Evolutionary conservation across 2,113 vertebrate species (phyloP).

Genomic region (Furnarius figulus): DNA sequence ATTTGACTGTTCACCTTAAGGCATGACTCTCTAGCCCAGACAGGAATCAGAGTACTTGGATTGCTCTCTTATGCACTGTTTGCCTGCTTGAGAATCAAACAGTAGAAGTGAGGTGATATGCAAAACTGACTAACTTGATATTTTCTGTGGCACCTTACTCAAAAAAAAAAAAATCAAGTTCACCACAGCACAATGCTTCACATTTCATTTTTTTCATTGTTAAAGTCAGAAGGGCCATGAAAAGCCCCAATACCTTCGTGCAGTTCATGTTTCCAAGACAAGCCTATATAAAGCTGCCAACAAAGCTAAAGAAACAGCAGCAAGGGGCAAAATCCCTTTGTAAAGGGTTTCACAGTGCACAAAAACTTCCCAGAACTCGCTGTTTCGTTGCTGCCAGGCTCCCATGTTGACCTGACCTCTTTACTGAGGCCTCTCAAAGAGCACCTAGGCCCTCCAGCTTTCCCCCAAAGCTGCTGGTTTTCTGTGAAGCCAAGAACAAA

Average conservation of each 20-base stretch:
- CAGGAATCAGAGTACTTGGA: neutral
- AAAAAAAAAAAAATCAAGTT: neutral
- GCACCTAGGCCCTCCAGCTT: neutral
- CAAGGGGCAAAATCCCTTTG: neutral
- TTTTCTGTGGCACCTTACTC: neutral
- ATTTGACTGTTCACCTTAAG: neutral
- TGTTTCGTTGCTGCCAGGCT: neutral
- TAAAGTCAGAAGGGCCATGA: neutral
- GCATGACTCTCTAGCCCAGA: neutral
- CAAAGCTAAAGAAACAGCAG: neutral
- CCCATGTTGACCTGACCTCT: neutral
- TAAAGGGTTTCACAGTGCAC: neutral
- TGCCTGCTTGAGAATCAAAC: neutral
- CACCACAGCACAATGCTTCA: neutral
- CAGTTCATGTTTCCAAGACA: neutral
- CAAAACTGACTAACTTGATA: neutral
- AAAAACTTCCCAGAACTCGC: neutral
- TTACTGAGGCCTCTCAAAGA: neutral
- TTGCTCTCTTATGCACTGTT: neutral
- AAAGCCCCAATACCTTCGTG: fast-evolving
- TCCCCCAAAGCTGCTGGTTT: neutral
- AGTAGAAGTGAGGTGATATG: neutral
- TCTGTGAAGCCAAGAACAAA: neutral
- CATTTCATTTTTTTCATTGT: neutral
- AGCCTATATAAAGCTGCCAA: neutral